Evolutionary conservation across 2,888 invertebrate species (phyloP), one percentile per base, ranked within the genome.

Genomic region (Sesia bembeciformis): DNA sequence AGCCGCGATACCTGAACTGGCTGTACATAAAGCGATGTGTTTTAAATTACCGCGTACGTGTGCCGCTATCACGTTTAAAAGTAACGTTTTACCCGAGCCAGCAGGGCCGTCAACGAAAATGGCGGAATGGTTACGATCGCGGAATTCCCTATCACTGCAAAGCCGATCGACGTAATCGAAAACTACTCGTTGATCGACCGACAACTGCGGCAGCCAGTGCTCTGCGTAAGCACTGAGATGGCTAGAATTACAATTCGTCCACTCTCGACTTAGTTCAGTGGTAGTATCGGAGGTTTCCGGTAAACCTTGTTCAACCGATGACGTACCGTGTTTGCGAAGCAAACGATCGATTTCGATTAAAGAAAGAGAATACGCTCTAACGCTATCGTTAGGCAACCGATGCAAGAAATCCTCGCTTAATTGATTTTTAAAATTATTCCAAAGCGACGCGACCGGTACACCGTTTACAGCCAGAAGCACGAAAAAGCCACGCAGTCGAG

Each of bases 401-500:
- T 53, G 38, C n/a, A 52, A 42, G 8, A 52, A 43, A 53, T 56
- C 53, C 39, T 53, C 53, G 50, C 40, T 42, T 40, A 54, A 40
- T 46, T 51, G 46, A 51, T 51, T 46, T 39, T 52, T 53, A 40
- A 49, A 56, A n/a, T 38, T 23, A 7, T 52, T 46, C 56, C 53
- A 52, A 5, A 54, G 41, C n/a, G 57, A 57, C 38, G 56, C 54
- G 40, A 56, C 56, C 39, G 56, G 52, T 40, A 49, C 52, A 5
- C 54, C 56, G 53, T 56, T 56, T 39, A 52, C 52, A 39, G 56
- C 58, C 4, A 57, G 40, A 39, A 53, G 41, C 5, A 56, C 56
- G 43, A 54, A 58, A 53, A 58, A 54, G 52, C 53, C 8, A 54
- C 56, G 57, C 50, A 53, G 51, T 39, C 56, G 58, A 50, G 54